These are phyloP conservation scores for Xenus cinereus DNA, from an alignment of 2,113 vertebrate species.

Conservation along the genomic window DNA sequence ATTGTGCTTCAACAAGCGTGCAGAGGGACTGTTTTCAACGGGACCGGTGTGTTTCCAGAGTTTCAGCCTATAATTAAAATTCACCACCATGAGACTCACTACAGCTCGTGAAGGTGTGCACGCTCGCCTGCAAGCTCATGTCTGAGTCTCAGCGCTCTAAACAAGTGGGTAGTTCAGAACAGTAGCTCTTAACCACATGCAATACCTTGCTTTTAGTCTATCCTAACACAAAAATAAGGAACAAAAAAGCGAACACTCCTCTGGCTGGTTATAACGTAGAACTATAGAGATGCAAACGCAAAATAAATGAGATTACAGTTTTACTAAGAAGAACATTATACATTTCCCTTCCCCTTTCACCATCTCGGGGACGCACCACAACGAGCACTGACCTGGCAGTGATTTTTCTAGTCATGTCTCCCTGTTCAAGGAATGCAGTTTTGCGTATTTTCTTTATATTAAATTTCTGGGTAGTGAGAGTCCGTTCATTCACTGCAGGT, in stretches of 20 bases:
- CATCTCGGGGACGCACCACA: neutral
- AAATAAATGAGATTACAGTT: neutral
- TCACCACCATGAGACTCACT: neutral
- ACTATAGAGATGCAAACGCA: neutral
- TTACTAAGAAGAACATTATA: neutral
- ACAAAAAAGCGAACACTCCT: neutral
- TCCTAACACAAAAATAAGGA: neutral
- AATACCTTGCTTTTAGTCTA: neutral
- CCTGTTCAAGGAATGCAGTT: neutral
- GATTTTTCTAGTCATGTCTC: neutral
- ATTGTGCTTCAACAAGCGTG: rapidly evolving
- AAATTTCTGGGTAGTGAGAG: neutral
- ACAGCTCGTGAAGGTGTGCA: rapidly evolving
- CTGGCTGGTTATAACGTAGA: neutral
- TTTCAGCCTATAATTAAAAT: neutral
- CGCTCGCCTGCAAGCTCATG: rapidly evolving
- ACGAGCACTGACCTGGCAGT: neutral
- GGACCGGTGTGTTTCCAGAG: neutral
- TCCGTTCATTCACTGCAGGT: neutral
- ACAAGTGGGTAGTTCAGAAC: no score
- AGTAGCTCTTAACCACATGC: no score
- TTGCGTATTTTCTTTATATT: neutral
- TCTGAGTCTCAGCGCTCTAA: neutral
- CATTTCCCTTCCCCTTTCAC: neutral
- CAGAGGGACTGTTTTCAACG: neutral